A percentile compares a stretch with the other conserved stretches of the same genome.
Conservation (phyloP, 2,888 invertebrate species). For the Eremobia ochroleuca region DNA sequence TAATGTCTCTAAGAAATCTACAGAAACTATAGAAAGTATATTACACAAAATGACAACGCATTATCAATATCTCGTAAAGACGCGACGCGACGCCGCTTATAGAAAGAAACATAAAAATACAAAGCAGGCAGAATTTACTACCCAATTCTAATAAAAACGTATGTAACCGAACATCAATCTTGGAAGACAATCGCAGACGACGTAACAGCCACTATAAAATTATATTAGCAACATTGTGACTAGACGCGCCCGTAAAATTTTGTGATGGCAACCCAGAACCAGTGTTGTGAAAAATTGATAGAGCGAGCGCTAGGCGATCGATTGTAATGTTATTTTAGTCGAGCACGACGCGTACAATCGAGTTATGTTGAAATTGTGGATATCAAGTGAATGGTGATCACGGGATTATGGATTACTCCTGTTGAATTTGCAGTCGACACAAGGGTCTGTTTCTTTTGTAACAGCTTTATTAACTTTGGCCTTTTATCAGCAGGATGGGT, state of each 20-base stretch:
- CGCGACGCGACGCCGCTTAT: constrained; percentile 4
- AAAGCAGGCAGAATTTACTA: constrained; percentile 52
- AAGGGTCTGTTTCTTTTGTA: neutral
- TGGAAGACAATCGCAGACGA: constrained; percentile 59
- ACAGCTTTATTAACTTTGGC: neutral
- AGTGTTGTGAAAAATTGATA: constrained; percentile 83
- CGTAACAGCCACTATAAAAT: constrained; percentile 64
- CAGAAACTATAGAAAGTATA: constrained; percentile 1
- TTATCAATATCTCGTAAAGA: constrained; percentile 31
- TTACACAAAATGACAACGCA: constrained; percentile 39
- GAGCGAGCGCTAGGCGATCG: constrained; percentile 69
- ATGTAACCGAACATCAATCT: constrained; percentile 62
- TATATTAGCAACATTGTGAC: constrained; percentile 65
- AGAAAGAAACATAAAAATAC: constrained; percentile 47
- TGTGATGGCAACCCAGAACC: constrained; percentile 72
- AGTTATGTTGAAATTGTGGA: constrained; percentile 64
- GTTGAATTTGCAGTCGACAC: neutral
- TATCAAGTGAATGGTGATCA: constrained; percentile 51
- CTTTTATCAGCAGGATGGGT: neutral
- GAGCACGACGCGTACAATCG: constrained; percentile 63
- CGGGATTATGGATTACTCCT: constrained; percentile 24
- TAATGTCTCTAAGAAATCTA: neutral
- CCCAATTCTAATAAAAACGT: constrained; percentile 64
- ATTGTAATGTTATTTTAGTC: constrained; percentile 73
- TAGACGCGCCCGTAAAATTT: constrained; percentile 70